A percentile compares a stretch with the other conserved stretches of the same genome.
phyloP scores from a whole-genome alignment of 2,797 vertebrate genomes.

The Syngnathus acus region DNA sequence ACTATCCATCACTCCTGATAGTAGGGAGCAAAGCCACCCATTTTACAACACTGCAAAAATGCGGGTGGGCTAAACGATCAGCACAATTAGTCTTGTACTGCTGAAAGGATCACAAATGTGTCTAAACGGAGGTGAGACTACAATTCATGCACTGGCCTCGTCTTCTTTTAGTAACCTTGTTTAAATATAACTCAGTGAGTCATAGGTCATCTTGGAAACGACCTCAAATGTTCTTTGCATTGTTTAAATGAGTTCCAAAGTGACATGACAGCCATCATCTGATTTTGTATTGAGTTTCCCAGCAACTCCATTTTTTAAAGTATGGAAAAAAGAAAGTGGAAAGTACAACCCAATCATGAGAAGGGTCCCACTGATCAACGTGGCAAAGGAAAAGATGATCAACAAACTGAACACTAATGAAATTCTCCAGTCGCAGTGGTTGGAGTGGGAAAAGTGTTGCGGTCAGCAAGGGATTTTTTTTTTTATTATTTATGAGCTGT shows the following conservation, averaged over 20 bases:
- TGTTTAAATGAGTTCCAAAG: neutral
- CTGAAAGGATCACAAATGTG: slow-evolving; percentile 18
- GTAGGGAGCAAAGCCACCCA: slow-evolving; percentile 1
- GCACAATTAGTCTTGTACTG: slow-evolving; percentile 46
- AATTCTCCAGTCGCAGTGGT: slow-evolving; percentile 34
- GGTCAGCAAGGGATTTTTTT: slow-evolving; percentile 5
- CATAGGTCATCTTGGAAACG: neutral
- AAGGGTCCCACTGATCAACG: slow-evolving; percentile 39
- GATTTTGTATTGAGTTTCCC: no score
- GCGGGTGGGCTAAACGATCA: slow-evolving; percentile 64
- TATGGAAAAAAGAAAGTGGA: slow-evolving; percentile 15
- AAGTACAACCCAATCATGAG: slow-evolving; percentile 51
- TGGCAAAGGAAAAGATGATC: slow-evolving; percentile 39
- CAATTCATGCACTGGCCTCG: neutral
- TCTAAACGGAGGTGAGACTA: slow-evolving; percentile 7
- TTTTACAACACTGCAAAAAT: slow-evolving; percentile 14
- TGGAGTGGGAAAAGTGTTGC: slow-evolving; percentile 19
- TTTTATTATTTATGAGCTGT: slow-evolving; percentile 30
- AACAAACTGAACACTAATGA: slow-evolving; percentile 46
- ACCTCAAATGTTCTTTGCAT: neutral
- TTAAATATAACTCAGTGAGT: neutral
- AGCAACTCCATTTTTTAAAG: neutral
- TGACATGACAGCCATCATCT: neutral
- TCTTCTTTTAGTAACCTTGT: neutral
- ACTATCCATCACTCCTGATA: slow-evolving; percentile 53